phyloP scores from a whole-genome alignment of 2,797 vertebrate species.

The Protosalanx chinensis region DNA sequence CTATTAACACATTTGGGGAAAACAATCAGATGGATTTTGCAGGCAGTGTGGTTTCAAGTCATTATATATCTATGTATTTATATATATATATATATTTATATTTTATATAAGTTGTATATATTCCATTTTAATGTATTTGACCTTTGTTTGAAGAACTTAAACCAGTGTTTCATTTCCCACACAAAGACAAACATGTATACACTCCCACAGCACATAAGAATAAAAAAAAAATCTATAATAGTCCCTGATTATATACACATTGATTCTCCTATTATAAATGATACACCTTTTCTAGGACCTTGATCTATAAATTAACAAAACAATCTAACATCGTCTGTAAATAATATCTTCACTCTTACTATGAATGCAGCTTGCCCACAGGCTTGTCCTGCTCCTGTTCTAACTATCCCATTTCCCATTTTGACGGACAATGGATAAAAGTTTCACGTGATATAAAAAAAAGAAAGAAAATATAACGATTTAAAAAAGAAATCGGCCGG shows the following conservation, averaged over 20 bases:
- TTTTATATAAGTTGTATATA: conserved; percentile 29
- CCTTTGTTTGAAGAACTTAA: conserved; percentile 79
- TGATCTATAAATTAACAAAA: conserved; percentile 45
- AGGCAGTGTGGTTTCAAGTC: conserved; percentile 80
- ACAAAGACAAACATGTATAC: conserved; percentile 13
- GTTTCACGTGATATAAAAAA: conserved; percentile 28
- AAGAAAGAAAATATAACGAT: conserved; percentile 5
- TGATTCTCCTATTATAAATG: conserved; percentile 71
- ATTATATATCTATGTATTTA: conserved; percentile 54
- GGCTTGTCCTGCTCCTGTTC: not conserved
- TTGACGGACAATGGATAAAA: conserved; percentile 22
- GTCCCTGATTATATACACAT: conserved; percentile 90
- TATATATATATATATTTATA: conserved; percentile 14
- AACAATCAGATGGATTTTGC: conserved; percentile 76
- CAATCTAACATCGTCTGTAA: conserved; percentile 6
- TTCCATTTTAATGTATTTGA: conserved; percentile 59
- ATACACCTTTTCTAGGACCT: conserved; percentile 32
- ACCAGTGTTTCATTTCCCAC: conserved; percentile 84
- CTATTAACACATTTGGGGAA: conserved; percentile 59
- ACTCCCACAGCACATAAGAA: conserved; percentile 26
- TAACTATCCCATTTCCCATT: conserved; percentile 12
- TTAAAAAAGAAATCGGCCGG: not conserved
- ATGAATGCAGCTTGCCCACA: conserved; percentile 1
- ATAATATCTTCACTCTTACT: not conserved
- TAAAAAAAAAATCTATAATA: conserved; percentile 61